Percentiles rank a stretch among this genome's conserved stretches.
Evolutionary conservation across 2,888 invertebrate genomes (phyloP).

Genomic region (Xanthorhoe spadicearia): DNA sequence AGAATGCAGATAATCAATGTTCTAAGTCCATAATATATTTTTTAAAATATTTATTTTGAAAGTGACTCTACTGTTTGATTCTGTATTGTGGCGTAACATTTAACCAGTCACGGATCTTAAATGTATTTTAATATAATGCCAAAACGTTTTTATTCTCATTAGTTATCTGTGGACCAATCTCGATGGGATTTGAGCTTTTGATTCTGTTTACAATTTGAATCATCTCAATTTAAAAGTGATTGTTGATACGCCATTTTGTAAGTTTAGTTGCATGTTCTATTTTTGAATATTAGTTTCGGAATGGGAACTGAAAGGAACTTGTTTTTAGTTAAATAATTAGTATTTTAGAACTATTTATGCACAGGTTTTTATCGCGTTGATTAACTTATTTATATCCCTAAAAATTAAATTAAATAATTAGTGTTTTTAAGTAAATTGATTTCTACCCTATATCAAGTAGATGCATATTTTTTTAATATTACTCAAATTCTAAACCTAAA

Average conservation of each 20-base stretch:
- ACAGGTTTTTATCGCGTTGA: too few relatives aligned
- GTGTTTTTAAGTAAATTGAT: too few relatives aligned
- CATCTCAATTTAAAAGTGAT: slow-evolving; percentile 8
- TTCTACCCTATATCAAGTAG: too few relatives aligned
- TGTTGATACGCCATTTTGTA: background rate
- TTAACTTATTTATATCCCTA: too few relatives aligned
- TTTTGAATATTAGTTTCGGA: background rate
- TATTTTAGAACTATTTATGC: too few relatives aligned
- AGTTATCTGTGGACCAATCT: slow-evolving; percentile 28
- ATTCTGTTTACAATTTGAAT: slow-evolving; percentile 18
- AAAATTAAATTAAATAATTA: too few relatives aligned
- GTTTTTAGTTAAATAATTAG: background rate
- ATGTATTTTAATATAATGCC: slow-evolving; percentile 38
- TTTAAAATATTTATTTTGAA: background rate
- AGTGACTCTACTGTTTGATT: slow-evolving; percentile 17
- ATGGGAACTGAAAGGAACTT: background rate
- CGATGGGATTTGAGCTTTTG: slow-evolving; percentile 16
- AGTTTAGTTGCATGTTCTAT: background rate
- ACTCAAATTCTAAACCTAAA: too few relatives aligned
- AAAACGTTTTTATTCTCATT: slow-evolving; percentile 36
- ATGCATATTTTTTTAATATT: too few relatives aligned
- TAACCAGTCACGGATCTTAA: slow-evolving; percentile 29
- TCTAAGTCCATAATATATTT: too few relatives aligned
- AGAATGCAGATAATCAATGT: too few relatives aligned
- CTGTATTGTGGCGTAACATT: slow-evolving; percentile 13